Conservation (phyloP, 2,113 vertebrate species). For the Hemiscyllium ocellatum region DNA sequence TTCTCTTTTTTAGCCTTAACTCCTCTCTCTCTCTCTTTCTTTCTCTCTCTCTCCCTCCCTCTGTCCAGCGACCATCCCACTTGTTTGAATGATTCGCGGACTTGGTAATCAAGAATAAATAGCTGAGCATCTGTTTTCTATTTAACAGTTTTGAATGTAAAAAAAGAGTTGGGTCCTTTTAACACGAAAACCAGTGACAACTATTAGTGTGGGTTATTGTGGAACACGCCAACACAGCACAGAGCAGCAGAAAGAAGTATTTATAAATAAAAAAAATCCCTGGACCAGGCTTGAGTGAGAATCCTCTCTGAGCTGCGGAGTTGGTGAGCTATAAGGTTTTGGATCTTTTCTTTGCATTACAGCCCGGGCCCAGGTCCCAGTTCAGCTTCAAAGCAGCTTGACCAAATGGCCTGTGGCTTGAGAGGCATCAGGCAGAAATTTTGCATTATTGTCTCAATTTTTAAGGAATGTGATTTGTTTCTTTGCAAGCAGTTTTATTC, state of each 20-base stretch:
- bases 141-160: conserved; percentile 3
- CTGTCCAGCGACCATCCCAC: background rate
- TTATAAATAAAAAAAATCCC: background rate
- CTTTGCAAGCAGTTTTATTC: background rate
- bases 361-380: background rate
- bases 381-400: conserved; percentile 10
- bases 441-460: background rate
- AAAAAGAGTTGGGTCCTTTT: conserved; percentile 27
- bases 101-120: conserved; percentile 23
- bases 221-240: background rate
- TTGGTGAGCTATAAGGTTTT: background rate
- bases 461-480: conserved; percentile 3
- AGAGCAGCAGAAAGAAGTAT: background rate
- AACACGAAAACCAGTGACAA: conserved; percentile 15
- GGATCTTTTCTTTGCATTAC: background rate
- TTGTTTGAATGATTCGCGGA: conserved; percentile 5
- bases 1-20: no score
- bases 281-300: background rate
- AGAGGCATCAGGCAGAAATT: conserved; percentile 10
- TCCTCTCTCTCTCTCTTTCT: background rate
- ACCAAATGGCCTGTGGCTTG: conserved; percentile 31
- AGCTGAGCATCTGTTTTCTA: conserved; percentile 34
- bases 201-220: background rate
- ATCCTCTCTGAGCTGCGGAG: background rate
- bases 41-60: background rate